These are phyloP conservation scores for Pyxicephalus adspersus DNA, from an alignment of 2,113 vertebrate genomes.

Conservation along the genomic window DNA sequence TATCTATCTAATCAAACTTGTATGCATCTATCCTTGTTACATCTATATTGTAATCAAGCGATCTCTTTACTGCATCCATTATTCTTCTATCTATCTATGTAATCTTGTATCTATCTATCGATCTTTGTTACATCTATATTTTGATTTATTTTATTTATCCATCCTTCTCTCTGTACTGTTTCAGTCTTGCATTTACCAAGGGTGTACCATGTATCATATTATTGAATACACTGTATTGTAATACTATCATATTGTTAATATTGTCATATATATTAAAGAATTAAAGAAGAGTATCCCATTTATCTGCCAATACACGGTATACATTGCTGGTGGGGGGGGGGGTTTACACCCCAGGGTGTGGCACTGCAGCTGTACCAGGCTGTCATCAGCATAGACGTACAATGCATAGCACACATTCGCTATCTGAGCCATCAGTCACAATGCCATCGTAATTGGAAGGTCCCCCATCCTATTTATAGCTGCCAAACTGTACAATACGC, in stretches of 20 bases:
- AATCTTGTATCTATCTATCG: too few relatives aligned
- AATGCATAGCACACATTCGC: slow-evolving; percentile 14
- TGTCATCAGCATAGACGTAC: background rate
- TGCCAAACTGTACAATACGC: background rate
- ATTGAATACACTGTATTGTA: background rate
- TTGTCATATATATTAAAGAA: background rate
- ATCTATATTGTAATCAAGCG: too few relatives aligned
- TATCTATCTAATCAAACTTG: background rate
- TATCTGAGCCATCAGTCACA: slow-evolving; percentile 28
- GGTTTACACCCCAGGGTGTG: slow-evolving; percentile 10
- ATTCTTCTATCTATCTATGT: too few relatives aligned
- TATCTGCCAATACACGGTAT: background rate
- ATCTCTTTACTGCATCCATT: too few relatives aligned
- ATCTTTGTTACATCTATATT: too few relatives aligned
- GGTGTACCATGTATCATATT: background rate
- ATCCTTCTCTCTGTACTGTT: background rate
- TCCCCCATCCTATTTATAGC: slow-evolving; percentile 30
- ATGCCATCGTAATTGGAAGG: slow-evolving; percentile 17
- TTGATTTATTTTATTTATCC: too few relatives aligned
- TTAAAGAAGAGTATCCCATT: too few relatives aligned
- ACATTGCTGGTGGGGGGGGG: background rate
- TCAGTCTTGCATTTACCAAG: too few relatives aligned
- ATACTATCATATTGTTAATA: background rate
- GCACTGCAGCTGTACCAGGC: slow-evolving; percentile 27
- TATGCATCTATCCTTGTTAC: background rate